Percentiles rank a stretch among this genome's conserved stretches.
Evolutionary conservation across 2,797 vertebrate species (phyloP).

Genomic region (Psittacula derbiana): DNA sequence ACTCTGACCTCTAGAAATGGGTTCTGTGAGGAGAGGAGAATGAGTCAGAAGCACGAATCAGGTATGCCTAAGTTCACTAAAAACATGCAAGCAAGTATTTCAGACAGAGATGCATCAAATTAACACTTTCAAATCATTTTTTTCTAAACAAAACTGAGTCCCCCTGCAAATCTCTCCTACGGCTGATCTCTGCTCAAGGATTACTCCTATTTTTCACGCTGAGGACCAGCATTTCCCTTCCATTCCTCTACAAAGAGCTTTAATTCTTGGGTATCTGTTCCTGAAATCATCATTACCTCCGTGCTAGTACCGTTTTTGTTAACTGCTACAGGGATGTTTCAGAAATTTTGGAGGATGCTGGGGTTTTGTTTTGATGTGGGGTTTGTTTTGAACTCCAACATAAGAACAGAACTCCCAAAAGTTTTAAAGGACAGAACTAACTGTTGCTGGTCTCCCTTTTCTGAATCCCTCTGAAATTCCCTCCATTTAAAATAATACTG

Average conservation of each 20-base stretch:
- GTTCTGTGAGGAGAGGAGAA: slow-evolving; percentile 79
- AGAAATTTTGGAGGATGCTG: neutral
- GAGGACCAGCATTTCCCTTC: neutral
- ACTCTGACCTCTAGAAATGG: slow-evolving; percentile 97
- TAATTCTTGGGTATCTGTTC: neutral
- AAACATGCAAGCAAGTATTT: neutral
- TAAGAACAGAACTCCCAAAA: neutral
- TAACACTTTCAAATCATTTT: neutral
- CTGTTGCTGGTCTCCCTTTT: neutral
- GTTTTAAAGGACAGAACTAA: neutral
- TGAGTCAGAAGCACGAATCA: neutral
- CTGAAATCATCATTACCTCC: neutral
- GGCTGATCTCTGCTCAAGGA: neutral
- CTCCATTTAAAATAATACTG: neutral
- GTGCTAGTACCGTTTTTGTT: neutral
- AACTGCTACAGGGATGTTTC: neutral
- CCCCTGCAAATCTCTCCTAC: neutral
- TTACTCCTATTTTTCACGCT: neutral
- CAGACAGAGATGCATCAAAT: neutral
- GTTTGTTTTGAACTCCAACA: neutral
- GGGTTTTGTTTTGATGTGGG: neutral
- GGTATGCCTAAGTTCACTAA: neutral
- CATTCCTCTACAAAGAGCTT: neutral
- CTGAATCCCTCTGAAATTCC: neutral
- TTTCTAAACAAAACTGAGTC: neutral